These are phyloP conservation scores for Mythimna pallens DNA, from an alignment of 2,888 invertebrate species.

Conservation along the genomic window DNA sequence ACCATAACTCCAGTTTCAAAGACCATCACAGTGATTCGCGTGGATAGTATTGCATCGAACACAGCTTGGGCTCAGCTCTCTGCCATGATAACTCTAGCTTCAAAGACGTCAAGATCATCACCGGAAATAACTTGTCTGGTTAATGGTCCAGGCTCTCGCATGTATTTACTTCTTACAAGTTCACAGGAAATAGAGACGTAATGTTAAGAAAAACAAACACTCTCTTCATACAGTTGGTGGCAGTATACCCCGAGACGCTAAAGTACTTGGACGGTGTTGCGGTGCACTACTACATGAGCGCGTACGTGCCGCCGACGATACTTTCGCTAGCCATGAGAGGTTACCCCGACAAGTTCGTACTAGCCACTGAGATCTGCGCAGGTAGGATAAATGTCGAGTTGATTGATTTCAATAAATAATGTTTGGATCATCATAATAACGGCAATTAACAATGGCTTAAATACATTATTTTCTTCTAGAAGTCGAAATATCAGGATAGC, in stretches of 20 bases:
- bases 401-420: too few relatives aligned
- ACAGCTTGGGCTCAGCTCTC: too few relatives aligned
- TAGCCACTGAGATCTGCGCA: constrained; percentile 94
- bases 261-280: constrained; percentile 93
- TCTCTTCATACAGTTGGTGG: constrained; percentile 69
- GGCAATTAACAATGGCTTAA: too few relatives aligned
- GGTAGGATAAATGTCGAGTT: constrained; percentile 75
- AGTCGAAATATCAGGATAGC: too few relatives aligned
- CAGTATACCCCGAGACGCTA: constrained; percentile 77
- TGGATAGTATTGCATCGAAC: not conserved
- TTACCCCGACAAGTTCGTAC: constrained; percentile 92
- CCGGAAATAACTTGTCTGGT: constrained; percentile 93
- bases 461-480: too few relatives aligned
- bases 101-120: constrained; percentile 92
- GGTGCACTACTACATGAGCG: constrained; percentile 94
- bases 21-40: constrained; percentile 91
- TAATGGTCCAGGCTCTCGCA: constrained; percentile 55
- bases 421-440: not conserved
- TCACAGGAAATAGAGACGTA: too few relatives aligned
- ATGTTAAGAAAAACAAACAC: not conserved
- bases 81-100: constrained; percentile 49
- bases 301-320: constrained; percentile 83
- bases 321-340: constrained; percentile 85
- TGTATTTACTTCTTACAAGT: too few relatives aligned
- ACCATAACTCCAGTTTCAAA: constrained; percentile 65